phyloP scores from a whole-genome alignment of 2,888 invertebrate species.

The Cyclophora punctaria region DNA sequence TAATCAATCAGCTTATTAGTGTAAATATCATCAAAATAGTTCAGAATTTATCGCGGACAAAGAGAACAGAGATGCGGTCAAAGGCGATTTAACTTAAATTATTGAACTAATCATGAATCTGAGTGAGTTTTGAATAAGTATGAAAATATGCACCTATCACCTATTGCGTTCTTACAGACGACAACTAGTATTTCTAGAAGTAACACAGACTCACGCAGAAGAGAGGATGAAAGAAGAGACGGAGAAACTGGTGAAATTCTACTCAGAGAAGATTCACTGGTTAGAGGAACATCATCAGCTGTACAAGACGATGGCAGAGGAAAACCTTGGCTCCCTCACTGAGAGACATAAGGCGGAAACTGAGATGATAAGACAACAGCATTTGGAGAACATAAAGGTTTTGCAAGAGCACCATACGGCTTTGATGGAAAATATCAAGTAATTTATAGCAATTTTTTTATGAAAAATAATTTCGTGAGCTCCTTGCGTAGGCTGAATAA shows the following conservation, averaged over 20 bases:
- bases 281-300: constrained; percentile 69
- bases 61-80: too few relatives aligned
- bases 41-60: too few relatives aligned
- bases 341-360: constrained; percentile 62
- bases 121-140: too few relatives aligned
- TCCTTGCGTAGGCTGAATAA: too few relatives aligned
- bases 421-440: constrained; percentile 75
- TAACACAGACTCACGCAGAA: constrained; percentile 72
- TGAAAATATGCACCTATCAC: too few relatives aligned
- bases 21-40: too few relatives aligned
- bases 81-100: too few relatives aligned
- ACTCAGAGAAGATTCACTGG: constrained; percentile 67
- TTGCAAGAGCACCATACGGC: constrained; percentile 68
- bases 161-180: constrained; percentile 50
- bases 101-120: too few relatives aligned
- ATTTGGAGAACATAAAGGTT: constrained; percentile 58
- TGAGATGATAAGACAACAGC: constrained; percentile 57
- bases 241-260: constrained; percentile 62
- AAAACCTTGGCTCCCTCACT: constrained; percentile 58
- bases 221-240: constrained; percentile 76
- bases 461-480: too few relatives aligned
- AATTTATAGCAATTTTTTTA: constrained; percentile 15
- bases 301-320: constrained; percentile 68
- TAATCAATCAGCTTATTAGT: too few relatives aligned
- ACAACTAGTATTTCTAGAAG: constrained; percentile 74